Evolutionary conservation across 2,888 invertebrate genomes (phyloP), one percentile per base, ranked within the genome.

Genomic region (Electrophaes corylata): DNA sequence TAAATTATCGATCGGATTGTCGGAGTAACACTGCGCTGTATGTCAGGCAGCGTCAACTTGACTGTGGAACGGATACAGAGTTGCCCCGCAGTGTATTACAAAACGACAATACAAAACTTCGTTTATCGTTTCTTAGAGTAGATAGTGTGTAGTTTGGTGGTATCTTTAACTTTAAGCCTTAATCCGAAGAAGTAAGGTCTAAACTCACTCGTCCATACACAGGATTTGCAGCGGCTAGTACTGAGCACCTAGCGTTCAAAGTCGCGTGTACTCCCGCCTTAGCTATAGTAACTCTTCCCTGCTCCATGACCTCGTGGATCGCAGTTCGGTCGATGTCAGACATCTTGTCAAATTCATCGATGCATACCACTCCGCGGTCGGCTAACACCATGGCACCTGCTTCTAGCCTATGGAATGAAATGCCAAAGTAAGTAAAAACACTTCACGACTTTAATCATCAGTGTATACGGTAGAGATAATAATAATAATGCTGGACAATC

Each of bases 331-430:
- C 99, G 62, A 99, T 96, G 86, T 99, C 99, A 0, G 98, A 98
- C 99, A 99, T 99, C 92, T 98, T 98, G 92, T 99, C 99, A 86
- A 99, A 99, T 91, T 99, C 99, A 86, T 99, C 98, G 70, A 95
- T 95, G 83, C 99, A 99, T 44, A 99, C 99, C 45, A 99, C 97
- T 20, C 99, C 99, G 58, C 99, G 94, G 91, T 99, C 99, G 0
- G 99, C 99, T 33, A 99, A 86, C n/a, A 99, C 99, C 99, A 99
- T 99, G 54, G 99, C 99, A 64, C 99, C 99, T 0, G 99, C 99
- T 88, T 99, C 99, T 57, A 99, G 82, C 33, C 98, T 94, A 70
- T 10, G 18, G 31, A 6, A 23, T 18, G 11, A 5, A 40, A 40
- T 16, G 1, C 10, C 10, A 18, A 37, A 37, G 6, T 2, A n/a